Conservation (phyloP, 1,140 invertebrate genomes). For the Pteromalus puparum region DNA sequence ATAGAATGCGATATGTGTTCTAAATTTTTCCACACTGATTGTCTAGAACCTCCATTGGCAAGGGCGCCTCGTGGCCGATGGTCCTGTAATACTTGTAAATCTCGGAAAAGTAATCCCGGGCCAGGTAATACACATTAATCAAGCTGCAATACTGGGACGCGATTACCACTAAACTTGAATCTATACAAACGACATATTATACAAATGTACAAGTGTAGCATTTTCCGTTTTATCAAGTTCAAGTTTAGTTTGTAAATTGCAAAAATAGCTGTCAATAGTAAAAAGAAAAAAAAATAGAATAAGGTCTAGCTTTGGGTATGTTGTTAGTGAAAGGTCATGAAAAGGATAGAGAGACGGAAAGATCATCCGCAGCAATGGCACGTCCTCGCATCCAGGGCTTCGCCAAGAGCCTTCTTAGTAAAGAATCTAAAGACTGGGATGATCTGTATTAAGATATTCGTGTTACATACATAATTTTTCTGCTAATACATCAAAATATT, state of each 20-base stretch:
- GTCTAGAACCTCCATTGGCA: slow-evolving; percentile 78
- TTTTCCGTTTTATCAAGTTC: background rate
- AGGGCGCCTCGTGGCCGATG: slow-evolving; percentile 78
- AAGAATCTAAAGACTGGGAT: slow-evolving; percentile 72
- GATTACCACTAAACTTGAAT: slow-evolving; percentile 38
- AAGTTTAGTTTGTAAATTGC: slow-evolving; percentile 6
- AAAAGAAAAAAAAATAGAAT: slow-evolving; percentile 55
- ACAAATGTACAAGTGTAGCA: background rate
- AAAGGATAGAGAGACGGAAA: slow-evolving; percentile 73
- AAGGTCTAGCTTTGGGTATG: slow-evolving; percentile 71
- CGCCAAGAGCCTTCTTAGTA: slow-evolving; percentile 76
- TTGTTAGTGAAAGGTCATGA: slow-evolving; percentile 72
- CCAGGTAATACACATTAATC: slow-evolving; percentile 58
- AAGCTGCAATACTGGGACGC: background rate
- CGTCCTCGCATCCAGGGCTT: slow-evolving; percentile 77
- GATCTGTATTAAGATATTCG: slow-evolving; percentile 69
- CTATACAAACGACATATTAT: background rate
- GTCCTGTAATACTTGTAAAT: slow-evolving; percentile 77
- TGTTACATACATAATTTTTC: slow-evolving; percentile 37
- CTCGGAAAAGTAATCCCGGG: slow-evolving; percentile 65
- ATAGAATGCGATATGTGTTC: slow-evolving; percentile 79
- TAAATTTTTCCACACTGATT: slow-evolving; percentile 77
- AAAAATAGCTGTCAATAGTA: background rate
- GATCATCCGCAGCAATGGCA: slow-evolving; percentile 75
- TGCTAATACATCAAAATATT: background rate